Percentiles rank a stretch among this genome's conserved stretches.
Evolutionary conservation across 2,888 invertebrate genomes (phyloP).

Genomic region (Byasa hedistus): DNA sequence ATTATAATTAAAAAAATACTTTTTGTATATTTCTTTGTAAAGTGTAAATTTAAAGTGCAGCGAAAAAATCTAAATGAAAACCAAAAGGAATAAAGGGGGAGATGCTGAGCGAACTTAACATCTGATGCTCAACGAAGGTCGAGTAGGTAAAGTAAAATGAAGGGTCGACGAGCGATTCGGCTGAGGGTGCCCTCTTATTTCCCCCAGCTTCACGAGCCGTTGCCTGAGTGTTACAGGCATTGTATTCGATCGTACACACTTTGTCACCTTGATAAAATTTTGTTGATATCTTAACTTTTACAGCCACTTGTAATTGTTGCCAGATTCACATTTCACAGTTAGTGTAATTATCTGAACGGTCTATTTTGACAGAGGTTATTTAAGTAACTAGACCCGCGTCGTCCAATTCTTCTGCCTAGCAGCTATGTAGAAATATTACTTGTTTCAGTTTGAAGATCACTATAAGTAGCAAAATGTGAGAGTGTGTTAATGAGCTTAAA

Average conservation of each 20-base stretch:
- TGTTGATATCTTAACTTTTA: not conserved
- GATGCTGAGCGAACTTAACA: constrained; percentile 6
- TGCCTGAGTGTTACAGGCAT: not conserved
- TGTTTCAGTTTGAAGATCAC: too few relatives aligned
- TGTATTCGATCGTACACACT: constrained; percentile 42
- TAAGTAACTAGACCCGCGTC: too few relatives aligned
- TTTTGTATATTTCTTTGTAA: not conserved
- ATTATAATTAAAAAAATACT: too few relatives aligned
- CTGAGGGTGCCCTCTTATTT: constrained; percentile 13
- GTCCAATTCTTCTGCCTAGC: too few relatives aligned
- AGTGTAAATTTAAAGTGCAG: not conserved
- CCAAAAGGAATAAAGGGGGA: not conserved
- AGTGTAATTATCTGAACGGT: not conserved
- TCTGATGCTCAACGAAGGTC: constrained; percentile 15
- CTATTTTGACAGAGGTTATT: too few relatives aligned
- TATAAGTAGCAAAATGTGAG: too few relatives aligned
- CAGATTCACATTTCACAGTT: not conserved
- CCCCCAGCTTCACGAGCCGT: constrained; percentile 9
- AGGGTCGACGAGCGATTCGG: constrained; percentile 11
- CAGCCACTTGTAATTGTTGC: not conserved
- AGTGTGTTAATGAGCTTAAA: too few relatives aligned
- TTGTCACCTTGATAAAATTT: not conserved
- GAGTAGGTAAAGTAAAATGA: constrained; percentile 19
- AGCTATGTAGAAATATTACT: too few relatives aligned
- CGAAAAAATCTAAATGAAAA: not conserved